Evolutionary conservation across 2,113 vertebrate species (phyloP).

Genomic region (Scomber japonicus): DNA sequence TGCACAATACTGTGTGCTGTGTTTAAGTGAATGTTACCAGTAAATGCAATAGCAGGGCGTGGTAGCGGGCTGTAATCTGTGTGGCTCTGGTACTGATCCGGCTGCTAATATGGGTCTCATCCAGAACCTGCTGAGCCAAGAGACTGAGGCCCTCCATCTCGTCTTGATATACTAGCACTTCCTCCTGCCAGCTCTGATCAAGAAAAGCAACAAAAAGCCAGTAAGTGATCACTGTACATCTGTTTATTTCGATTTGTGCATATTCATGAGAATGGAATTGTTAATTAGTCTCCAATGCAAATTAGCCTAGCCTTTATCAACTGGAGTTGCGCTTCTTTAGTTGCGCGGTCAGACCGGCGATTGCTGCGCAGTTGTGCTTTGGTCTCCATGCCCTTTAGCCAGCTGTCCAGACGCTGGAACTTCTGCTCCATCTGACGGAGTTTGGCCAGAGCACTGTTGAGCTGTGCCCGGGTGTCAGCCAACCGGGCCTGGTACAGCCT

Average conservation of each 20-base stretch:
- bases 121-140: conserved; percentile 93
- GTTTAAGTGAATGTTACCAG: conserved; percentile 61
- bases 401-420: conserved; percentile 90
- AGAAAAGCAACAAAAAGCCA: background rate
- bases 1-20: background rate
- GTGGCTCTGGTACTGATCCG: conserved; percentile 91
- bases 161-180: conserved; percentile 89
- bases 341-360: conserved; percentile 85
- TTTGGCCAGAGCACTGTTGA: conserved; percentile 89
- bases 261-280: background rate
- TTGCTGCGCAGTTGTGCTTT: conserved; percentile 86
- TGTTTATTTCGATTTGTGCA: background rate
- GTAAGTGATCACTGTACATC: background rate
- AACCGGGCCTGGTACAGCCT: conserved; percentile 91
- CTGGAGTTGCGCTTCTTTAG: conserved; percentile 92
- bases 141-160: conserved; percentile 93
- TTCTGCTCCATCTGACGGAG: conserved; percentile 92
- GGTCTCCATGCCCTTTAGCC: conserved; percentile 90
- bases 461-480: conserved; percentile 86
- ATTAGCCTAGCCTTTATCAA: conserved; percentile 89
- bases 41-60: conserved; percentile 91
- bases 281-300: conserved; percentile 6
- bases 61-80: conserved; percentile 92
- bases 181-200: conserved; percentile 92
- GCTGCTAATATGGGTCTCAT: conserved; percentile 90